Percentiles rank a stretch among this genome's conserved stretches.
These are phyloP conservation scores for Battus philenor DNA, from an alignment of 1,140 invertebrate genomes.

Conservation along the genomic window DNA sequence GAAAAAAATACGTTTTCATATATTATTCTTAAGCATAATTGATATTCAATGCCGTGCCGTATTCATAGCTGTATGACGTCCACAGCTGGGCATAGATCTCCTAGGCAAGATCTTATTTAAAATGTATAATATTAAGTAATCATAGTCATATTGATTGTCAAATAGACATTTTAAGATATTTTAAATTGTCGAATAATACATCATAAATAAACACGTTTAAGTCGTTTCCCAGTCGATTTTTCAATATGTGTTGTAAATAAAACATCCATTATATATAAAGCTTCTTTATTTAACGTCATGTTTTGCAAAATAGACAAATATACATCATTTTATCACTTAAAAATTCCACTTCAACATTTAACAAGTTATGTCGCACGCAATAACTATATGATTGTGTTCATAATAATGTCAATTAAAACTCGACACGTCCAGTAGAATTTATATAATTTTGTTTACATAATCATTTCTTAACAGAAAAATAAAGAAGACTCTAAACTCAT, in stretches of 20 bases:
- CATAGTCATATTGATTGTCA: too few relatives aligned
- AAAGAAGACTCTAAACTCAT: slow-evolving; percentile 19
- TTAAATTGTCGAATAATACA: too few relatives aligned
- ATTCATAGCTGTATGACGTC: too few relatives aligned
- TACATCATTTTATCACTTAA: slow-evolving; percentile 66
- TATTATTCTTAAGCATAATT: too few relatives aligned
- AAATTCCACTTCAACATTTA: slow-evolving; percentile 65
- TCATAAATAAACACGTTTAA: too few relatives aligned
- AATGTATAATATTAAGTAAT: too few relatives aligned
- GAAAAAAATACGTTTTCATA: too few relatives aligned
- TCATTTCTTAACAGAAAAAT: slow-evolving; percentile 1
- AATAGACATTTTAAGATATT: too few relatives aligned
- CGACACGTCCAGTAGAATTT: neutral
- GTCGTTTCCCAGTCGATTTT: too few relatives aligned
- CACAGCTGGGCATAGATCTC: too few relatives aligned
- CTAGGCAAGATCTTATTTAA: too few relatives aligned
- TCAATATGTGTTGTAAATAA: slow-evolving; percentile 18
- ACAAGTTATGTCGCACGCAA: slow-evolving; percentile 56
- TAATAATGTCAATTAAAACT: slow-evolving; percentile 19
- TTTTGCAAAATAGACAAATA: slow-evolving; percentile 75
- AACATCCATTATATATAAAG: slow-evolving; percentile 52
- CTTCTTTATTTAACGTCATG: slow-evolving; percentile 73
- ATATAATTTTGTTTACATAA: slow-evolving; percentile 4
- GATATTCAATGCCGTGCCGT: too few relatives aligned
- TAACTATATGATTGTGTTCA: neutral